Base-by-base conservation (phyloP, 2,888 invertebrate genomes). In the Drosophila prostipennis region DNA sequence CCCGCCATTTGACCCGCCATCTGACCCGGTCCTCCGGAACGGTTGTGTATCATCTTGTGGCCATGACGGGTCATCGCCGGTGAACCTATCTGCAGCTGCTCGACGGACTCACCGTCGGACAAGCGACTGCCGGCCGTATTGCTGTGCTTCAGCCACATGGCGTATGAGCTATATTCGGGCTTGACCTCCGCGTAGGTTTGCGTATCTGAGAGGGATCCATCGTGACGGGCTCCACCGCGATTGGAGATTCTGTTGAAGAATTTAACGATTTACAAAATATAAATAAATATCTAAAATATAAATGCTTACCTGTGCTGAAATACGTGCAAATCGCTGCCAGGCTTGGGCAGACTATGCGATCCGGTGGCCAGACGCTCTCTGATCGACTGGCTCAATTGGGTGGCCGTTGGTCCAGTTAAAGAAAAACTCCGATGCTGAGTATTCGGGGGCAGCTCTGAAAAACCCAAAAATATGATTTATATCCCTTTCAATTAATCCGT, bases 41-140 rank as follows among this genome's bases (percentile, higher is more conserved):
- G 90, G 70, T 91, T 91, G 74, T 91, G 91, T 52, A 92, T 79
- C 80, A 92, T 90, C 77, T 92, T 92, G 73, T 92, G 92, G 55
- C 89, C 90, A 89, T 95, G 95, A 3, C 92, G 86, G 19, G 90
- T 80, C 90, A 92, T 88, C 77, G 97, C 94, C 87, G 96, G 96
- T 13, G 93, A 93, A 65, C 94, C 94, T 77, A 96, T 94, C 89
- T 96, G 96, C 80, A 95, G 93, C 65, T 95, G 95, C 92, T 96
- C 96, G 92, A 98, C 95, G 87, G 97, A 96, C 92, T 98, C 98
- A 61, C 98, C 97, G 91, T 98, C 98, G 52, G 97, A 97, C 76
- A 97, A 93, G 61, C 95, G 94, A 74, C 95, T 95, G 77, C 95
- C 95, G 71, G 96, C 95, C 77, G 95, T 95, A 90, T 95, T 95